phyloP scores from a whole-genome alignment of 2,797 vertebrate genomes.

The Apogon talboti region DNA sequence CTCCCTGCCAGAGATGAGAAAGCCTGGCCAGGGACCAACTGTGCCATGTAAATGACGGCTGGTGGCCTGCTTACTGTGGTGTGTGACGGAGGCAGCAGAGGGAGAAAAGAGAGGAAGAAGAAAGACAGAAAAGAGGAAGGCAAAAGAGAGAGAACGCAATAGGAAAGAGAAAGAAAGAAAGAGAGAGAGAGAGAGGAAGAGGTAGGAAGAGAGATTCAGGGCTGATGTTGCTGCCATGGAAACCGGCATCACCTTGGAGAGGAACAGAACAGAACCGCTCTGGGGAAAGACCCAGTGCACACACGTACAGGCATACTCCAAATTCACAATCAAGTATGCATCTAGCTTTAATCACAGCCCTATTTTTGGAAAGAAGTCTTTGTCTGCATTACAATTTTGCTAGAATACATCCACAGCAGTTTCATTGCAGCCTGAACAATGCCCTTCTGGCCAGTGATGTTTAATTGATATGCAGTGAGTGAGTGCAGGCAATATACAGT shows the following conservation, averaged over 20 bases:
- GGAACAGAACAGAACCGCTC: slow-evolving; percentile 75
- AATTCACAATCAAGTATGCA: slow-evolving; percentile 65
- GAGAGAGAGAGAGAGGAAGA: slow-evolving; percentile 49
- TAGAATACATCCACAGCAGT: slow-evolving; percentile 8
- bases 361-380: slow-evolving; percentile 51
- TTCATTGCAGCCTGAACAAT: slow-evolving; percentile 34
- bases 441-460: slow-evolving; percentile 54
- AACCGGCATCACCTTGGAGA: slow-evolving; percentile 77
- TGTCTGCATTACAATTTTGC: slow-evolving; percentile 21
- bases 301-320: slow-evolving; percentile 21
- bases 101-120: slow-evolving; percentile 9
- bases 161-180: slow-evolving; percentile 21
- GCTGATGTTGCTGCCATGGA: slow-evolving; percentile 82
- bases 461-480: slow-evolving; percentile 64
- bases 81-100: slow-evolving; percentile 42
- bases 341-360: slow-evolving; percentile 64
- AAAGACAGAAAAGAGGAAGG: slow-evolving; percentile 7
- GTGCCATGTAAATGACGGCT: slow-evolving; percentile 71
- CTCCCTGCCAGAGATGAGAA: slow-evolving; percentile 54
- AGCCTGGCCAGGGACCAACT: slow-evolving; percentile 65
- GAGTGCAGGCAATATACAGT: slow-evolving; percentile 25
- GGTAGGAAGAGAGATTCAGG: slow-evolving; percentile 59
- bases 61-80: slow-evolving; percentile 68
- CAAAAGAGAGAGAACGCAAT: not conserved
- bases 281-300: slow-evolving; percentile 72